phyloP scores from a whole-genome alignment of 2,888 invertebrate genomes.

The Pammene aurita region DNA sequence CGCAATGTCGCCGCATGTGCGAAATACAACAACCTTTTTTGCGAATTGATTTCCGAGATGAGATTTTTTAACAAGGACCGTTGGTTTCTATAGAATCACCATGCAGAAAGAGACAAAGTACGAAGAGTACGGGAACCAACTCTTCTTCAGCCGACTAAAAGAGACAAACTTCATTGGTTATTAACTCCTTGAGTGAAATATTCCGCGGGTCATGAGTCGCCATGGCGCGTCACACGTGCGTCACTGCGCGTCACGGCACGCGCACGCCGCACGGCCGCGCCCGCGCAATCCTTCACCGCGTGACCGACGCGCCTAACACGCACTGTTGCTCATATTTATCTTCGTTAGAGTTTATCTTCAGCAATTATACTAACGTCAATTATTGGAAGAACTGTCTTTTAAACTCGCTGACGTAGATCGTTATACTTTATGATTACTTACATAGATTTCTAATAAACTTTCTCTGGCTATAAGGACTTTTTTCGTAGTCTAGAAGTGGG shows the following conservation, averaged over 20 bases:
- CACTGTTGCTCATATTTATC: background rate
- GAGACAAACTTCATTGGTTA: no score
- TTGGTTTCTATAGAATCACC: no score
- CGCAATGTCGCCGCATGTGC: slow-evolving; percentile 49
- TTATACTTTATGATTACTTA: no score
- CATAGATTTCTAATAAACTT: no score
- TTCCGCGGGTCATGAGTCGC: slow-evolving; percentile 35
- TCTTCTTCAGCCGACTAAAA: no score
- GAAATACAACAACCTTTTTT: slow-evolving; percentile 37
- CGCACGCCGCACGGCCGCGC: slow-evolving; percentile 48
- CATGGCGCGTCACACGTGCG: slow-evolving; percentile 50
- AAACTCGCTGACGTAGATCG: background rate
- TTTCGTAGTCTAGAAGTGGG: no score
- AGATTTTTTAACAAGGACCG: slow-evolving; percentile 33
- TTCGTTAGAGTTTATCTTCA: slow-evolving; percentile 6
- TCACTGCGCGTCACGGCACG: slow-evolving; percentile 48
- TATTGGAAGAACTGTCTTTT: background rate
- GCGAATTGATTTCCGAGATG: slow-evolving; percentile 35
- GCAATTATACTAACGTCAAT: slow-evolving; percentile 1
- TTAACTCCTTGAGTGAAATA: slow-evolving; percentile 15
- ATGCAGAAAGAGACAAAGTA: no score
- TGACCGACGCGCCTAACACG: slow-evolving; percentile 12
- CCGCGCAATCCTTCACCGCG: slow-evolving; percentile 44
- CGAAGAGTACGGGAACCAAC: no score
- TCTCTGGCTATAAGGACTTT: no score